phyloP scores from a whole-genome alignment of 2,888 invertebrate genomes.

The Mythimna vitellina region DNA sequence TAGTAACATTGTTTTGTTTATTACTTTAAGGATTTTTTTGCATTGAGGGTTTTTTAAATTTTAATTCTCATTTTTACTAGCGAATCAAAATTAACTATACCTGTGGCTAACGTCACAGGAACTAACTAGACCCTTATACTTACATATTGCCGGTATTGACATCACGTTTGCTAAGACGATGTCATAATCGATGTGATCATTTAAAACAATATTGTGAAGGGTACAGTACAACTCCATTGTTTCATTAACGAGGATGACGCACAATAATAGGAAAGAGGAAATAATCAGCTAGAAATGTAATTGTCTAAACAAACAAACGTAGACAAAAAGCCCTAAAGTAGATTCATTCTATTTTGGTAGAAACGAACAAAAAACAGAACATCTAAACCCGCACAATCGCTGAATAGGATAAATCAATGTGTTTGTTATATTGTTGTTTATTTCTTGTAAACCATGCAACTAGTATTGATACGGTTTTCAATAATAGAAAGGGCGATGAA shows the following conservation, averaged over 20 bases:
- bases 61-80: no score
- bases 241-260: not conserved
- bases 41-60: no score
- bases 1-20: no score
- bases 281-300: conserved; percentile 1
- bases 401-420: no score
- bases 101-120: no score
- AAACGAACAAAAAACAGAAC: not conserved
- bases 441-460: not conserved
- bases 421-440: no score
- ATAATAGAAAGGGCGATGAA: not conserved
- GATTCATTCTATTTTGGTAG: not conserved
- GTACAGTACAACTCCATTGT: conserved; percentile 14
- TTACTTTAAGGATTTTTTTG: no score
- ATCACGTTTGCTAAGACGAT: not conserved
- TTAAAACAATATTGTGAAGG: not conserved
- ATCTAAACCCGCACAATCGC: not conserved
- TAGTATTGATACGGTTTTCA: not conserved
- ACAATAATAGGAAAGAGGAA: conserved; percentile 14
- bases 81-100: no score
- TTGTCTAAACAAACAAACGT: not conserved
- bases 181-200: conserved; percentile 28
- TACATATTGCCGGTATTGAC: not conserved
- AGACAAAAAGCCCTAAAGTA: not conserved
- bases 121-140: no score